Percentiles rank a stretch among this genome's conserved stretches.
Conservation (phyloP, 2,888 invertebrate genomes). For the Flexamia atlantica region DNA sequence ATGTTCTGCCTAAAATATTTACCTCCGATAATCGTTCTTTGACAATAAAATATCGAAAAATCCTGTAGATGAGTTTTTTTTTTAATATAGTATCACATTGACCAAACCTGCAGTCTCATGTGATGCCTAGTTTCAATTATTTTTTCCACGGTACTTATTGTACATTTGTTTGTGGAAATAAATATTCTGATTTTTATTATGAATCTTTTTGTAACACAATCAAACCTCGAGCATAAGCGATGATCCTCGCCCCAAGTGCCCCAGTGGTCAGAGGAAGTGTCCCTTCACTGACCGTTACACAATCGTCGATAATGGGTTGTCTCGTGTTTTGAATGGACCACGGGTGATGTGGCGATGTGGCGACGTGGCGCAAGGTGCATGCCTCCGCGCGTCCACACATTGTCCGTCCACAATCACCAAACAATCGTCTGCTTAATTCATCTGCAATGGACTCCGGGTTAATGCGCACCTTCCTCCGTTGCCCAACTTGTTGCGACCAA, state of each 20-base stretch:
- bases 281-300: conserved; percentile 50
- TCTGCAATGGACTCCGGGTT: conserved; percentile 46
- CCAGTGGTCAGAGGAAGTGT: not conserved
- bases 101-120: too few species aligned
- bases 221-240: not conserved
- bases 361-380: conserved; percentile 1
- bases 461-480: conserved; percentile 47
- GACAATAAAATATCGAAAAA: too few species aligned
- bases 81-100: too few species aligned
- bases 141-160: too few species aligned
- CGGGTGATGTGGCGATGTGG: too few species aligned
- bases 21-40: too few species aligned
- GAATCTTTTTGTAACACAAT: too few species aligned
- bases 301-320: conserved; percentile 49
- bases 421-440: conserved; percentile 56
- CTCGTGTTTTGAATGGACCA: conserved; percentile 55
- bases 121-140: too few species aligned
- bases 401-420: conserved; percentile 46
- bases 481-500: not conserved
- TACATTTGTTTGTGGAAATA: too few species aligned
- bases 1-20: too few species aligned
- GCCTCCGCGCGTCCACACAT: conserved; percentile 23
- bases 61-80: too few species aligned
- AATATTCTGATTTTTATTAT: too few species aligned
- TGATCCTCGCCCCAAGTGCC: not conserved